phyloP scores from a whole-genome alignment of 2,797 vertebrate genomes.

The Parauchenoglanis punctatus region DNA sequence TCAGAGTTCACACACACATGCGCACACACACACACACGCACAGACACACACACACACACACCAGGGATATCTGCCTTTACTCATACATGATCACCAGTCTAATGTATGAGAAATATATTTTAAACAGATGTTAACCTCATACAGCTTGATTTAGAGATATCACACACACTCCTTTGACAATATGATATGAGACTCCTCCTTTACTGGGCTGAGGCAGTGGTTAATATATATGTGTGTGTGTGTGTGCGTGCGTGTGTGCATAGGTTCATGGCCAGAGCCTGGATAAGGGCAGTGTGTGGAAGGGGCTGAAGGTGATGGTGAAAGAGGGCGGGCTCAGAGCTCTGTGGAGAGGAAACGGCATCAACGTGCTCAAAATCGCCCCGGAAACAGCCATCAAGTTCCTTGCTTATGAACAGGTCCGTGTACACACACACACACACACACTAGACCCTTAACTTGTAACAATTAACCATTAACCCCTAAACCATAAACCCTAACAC shows the following conservation, averaged over 20 bases:
- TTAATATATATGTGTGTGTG: background rate
- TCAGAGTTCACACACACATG: constrained; percentile 56
- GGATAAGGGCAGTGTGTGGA: constrained; percentile 74
- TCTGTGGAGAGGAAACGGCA: constrained; percentile 87
- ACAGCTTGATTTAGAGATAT: background rate
- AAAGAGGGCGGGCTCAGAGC: constrained; percentile 77
- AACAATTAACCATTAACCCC: no score
- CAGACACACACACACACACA: background rate
- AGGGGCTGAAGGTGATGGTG: constrained; percentile 76
- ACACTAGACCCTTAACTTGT: background rate
- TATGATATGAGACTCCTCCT: background rate
- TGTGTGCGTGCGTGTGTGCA: constrained; percentile 52
- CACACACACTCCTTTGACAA: background rate
- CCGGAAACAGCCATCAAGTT: constrained; percentile 89
- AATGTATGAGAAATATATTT: background rate
- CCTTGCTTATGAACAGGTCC: constrained; percentile 86
- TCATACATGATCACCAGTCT: background rate
- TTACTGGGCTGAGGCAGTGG: background rate
- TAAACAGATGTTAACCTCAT: no score
- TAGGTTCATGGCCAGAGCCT: constrained; percentile 74
- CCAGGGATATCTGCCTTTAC: background rate
- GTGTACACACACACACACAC: background rate
- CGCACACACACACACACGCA: background rate
- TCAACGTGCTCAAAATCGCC: constrained; percentile 89
- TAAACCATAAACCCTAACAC: no score